These are phyloP conservation scores for Morbakka virulenta DNA, from an alignment of 30 jellyfish, hydroid and myxozoan genomes.

Conservation along the genomic window DNA sequence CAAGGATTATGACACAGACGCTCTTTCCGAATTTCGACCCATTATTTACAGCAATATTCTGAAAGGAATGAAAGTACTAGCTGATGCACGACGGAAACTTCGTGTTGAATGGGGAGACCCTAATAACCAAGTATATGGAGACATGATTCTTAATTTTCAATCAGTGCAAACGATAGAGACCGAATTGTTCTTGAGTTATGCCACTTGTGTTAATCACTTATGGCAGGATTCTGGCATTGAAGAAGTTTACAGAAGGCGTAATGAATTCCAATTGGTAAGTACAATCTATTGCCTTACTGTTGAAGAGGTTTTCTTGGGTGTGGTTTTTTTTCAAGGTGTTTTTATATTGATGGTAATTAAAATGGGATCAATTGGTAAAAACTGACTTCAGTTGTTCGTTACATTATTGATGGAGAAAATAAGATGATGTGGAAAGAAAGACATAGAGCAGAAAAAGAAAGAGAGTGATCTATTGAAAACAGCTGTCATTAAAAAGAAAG, in stretches of 20 bases:
- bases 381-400: too few species aligned
- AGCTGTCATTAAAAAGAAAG: too few species aligned
- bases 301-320: too few species aligned
- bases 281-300: too few species aligned
- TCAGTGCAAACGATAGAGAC: slow-evolving; percentile 72
- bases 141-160: slow-evolving; percentile 74
- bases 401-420: too few species aligned
- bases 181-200: slow-evolving; percentile 81
- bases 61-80: slow-evolving; percentile 95
- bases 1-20: slow-evolving; percentile 81
- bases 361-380: too few species aligned
- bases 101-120: slow-evolving; percentile 98
- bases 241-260: slow-evolving; percentile 77
- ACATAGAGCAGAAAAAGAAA: too few species aligned
- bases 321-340: too few species aligned
- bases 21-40: slow-evolving; percentile 76
- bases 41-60: slow-evolving; percentile 89
- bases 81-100: slow-evolving; percentile 98
- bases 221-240: slow-evolving; percentile 96
- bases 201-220: slow-evolving; percentile 70
- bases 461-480: too few species aligned
- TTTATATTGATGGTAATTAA: too few species aligned
- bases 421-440: too few species aligned
- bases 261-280: slow-evolving; percentile 95
- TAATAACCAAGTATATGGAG: slow-evolving; percentile 85